These are phyloP conservation scores for Diploscapter pachys DNA, from an alignment of 1,140 invertebrate genomes.

Conservation along the genomic window DNA sequence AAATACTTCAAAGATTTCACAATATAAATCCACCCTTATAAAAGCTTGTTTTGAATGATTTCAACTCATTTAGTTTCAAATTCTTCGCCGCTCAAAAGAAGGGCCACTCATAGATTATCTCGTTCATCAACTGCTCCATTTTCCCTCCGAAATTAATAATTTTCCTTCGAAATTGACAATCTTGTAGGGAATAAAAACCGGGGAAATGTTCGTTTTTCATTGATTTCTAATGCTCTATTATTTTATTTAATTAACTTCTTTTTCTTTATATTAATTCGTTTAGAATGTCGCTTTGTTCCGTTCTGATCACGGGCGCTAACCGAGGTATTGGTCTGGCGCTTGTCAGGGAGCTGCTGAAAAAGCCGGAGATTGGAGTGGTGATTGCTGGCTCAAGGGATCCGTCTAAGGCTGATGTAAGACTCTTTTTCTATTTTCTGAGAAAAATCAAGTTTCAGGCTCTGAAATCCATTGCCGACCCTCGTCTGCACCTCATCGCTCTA, in stretches of 20 bases:
- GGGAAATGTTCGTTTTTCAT: neutral
- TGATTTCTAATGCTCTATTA: neutral
- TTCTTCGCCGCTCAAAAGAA: too few species aligned
- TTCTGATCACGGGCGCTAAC: slow-evolving; percentile 73
- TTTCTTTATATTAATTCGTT: neutral
- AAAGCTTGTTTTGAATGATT: too few species aligned
- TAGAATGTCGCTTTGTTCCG: slow-evolving; percentile 22
- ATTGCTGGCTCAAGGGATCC: slow-evolving; percentile 34
- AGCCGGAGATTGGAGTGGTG: slow-evolving; percentile 23
- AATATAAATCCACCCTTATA: too few species aligned
- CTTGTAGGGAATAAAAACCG: neutral
- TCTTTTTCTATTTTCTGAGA: neutral
- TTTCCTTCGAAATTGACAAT: neutral
- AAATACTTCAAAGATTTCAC: too few species aligned
- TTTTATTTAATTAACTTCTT: neutral
- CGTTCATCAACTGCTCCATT: too few species aligned
- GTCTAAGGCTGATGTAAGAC: neutral
- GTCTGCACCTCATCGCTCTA: slow-evolving; percentile 20
- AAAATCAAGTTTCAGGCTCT: slow-evolving; percentile 7
- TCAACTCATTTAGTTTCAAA: too few species aligned
- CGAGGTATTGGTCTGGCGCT: slow-evolving; percentile 80
- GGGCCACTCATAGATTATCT: too few species aligned
- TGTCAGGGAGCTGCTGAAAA: slow-evolving; percentile 31
- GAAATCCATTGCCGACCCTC: slow-evolving; percentile 14
- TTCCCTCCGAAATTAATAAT: too few species aligned